phyloP scores from a whole-genome alignment of 2,888 invertebrate species.

The Sinodicranocentrus sp. region DNA sequence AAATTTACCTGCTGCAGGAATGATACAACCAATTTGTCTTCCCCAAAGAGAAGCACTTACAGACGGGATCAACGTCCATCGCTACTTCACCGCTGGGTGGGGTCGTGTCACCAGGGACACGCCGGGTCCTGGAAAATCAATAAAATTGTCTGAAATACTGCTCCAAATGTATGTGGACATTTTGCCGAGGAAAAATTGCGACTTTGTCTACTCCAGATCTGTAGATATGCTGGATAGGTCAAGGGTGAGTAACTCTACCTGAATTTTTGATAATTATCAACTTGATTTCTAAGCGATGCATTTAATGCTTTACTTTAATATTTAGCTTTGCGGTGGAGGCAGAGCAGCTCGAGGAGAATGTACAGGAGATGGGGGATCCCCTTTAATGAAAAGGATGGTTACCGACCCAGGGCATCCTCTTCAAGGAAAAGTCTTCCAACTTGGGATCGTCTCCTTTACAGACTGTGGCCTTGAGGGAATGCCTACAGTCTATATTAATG shows the following conservation, averaged over 20 bases:
- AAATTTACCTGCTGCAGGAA: slow-evolving; percentile 53
- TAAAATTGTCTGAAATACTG: slow-evolving; percentile 39
- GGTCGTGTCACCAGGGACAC: slow-evolving; percentile 62
- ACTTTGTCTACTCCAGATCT: slow-evolving; percentile 65
- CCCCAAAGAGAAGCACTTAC: slow-evolving; percentile 63
- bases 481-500: slow-evolving; percentile 74
- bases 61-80: slow-evolving; percentile 47
- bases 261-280: neutral
- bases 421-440: slow-evolving; percentile 59
- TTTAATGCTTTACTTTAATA: neutral
- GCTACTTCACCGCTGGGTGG: slow-evolving; percentile 70
- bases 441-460: slow-evolving; percentile 70
- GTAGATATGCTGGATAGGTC: slow-evolving; percentile 65
- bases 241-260: slow-evolving; percentile 67
- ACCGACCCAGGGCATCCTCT: slow-evolving; percentile 10
- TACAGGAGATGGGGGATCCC: slow-evolving; percentile 69
- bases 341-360: slow-evolving; percentile 70
- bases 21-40: slow-evolving; percentile 72
- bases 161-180: slow-evolving; percentile 64
- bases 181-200: slow-evolving; percentile 60
- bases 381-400: slow-evolving; percentile 61
- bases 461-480: slow-evolving; percentile 74
- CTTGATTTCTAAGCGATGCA: neutral
- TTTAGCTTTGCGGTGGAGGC: slow-evolving; percentile 72
- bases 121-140: neutral